These are phyloP conservation scores for Mastomys coucha DNA, from an alignment of 2,113 vertebrate species.

Conservation along the genomic window DNA sequence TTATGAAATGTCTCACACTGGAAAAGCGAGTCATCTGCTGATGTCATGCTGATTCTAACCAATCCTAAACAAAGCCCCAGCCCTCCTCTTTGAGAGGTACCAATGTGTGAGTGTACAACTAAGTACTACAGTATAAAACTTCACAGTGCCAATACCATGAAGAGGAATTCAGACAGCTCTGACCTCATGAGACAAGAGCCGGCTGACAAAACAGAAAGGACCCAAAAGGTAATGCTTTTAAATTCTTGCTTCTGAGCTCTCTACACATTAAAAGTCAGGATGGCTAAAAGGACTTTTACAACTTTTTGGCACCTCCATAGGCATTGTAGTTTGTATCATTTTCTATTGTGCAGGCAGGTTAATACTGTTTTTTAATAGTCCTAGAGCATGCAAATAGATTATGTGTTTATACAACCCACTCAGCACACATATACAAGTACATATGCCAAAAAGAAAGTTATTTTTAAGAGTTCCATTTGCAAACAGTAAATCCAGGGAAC, in stretches of 20 bases:
- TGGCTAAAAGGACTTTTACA: slow-evolving; percentile 73
- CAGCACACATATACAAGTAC: slow-evolving; percentile 64
- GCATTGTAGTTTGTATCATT: slow-evolving; percentile 60
- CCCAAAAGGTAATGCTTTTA: slow-evolving; percentile 87
- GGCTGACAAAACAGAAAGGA: slow-evolving; percentile 82
- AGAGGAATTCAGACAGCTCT: slow-evolving; percentile 87
- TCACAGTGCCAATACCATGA: slow-evolving; percentile 85
- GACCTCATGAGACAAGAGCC: slow-evolving; percentile 85
- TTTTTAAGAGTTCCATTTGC: slow-evolving; percentile 77
- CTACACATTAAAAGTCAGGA: slow-evolving; percentile 74
- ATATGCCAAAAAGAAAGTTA: slow-evolving; percentile 73
- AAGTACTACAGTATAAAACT: slow-evolving; percentile 90
- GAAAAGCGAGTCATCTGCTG: slow-evolving; percentile 89
- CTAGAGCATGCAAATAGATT: slow-evolving; percentile 74
- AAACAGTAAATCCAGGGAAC: slow-evolving; percentile 70
- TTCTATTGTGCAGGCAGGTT: slow-evolving; percentile 60
- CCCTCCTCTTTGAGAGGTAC: slow-evolving; percentile 86
- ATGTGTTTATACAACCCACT: slow-evolving; percentile 67
- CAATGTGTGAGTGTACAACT: slow-evolving; percentile 86
- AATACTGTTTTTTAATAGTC: slow-evolving; percentile 71
- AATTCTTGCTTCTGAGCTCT: slow-evolving; percentile 84
- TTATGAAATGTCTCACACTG: slow-evolving; percentile 90
- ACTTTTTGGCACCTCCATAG: slow-evolving; percentile 75
- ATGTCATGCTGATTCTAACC: slow-evolving; percentile 87
- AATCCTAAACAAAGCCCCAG: slow-evolving; percentile 86